Base-by-base conservation (phyloP, 2,113 vertebrate genomes). In the Labeo catla region DNA sequence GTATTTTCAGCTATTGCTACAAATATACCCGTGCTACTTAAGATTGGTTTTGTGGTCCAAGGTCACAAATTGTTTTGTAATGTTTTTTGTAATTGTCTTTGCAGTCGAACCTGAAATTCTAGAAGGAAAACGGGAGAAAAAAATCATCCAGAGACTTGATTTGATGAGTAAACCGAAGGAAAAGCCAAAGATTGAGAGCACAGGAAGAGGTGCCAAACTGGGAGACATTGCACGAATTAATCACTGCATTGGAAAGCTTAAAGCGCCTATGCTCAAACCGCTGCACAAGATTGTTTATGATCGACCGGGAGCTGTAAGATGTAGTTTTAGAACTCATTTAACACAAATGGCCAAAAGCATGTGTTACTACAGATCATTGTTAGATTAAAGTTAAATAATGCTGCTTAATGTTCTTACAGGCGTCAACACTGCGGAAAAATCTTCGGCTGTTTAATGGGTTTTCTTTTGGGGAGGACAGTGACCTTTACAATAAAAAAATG, bases 381-480 rank as follows among this genome's bases (percentile, higher is more conserved):
- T 21, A 59, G 16, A 57, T 21, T 57, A 19, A 1, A 8, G 21
- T 28, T 49, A 12, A 23, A 23, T 39, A 23, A 57, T 83, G 68
- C 6, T 72, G 10, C 23, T 61, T 45, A n/a, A 61, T 70, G 1
- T 89, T 70, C 50, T 70, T 16, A 83, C 92, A 99, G 98, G 94
- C 96, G 79, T 92, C 96, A 34, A 94, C 95, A 0, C 89, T 99
- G 47, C 98, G 97, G 95, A 99, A 97, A 94, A 98, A 98, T 89
- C 93, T 99, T 89, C 96, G 98, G 54, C 96, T 96, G 61, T 99
- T 99, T 74, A 99, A 96, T 57, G 98, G 98, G 3, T 99, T 99
- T 84, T 91, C 96, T 0, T 99, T 99, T 88, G 95, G 96, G 84
- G 94, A 93, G 21, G 95, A 95, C 94, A 98, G 97, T 90, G 94